Conservation (phyloP, 2,888 invertebrate species). For the Polyommatus icarus region DNA sequence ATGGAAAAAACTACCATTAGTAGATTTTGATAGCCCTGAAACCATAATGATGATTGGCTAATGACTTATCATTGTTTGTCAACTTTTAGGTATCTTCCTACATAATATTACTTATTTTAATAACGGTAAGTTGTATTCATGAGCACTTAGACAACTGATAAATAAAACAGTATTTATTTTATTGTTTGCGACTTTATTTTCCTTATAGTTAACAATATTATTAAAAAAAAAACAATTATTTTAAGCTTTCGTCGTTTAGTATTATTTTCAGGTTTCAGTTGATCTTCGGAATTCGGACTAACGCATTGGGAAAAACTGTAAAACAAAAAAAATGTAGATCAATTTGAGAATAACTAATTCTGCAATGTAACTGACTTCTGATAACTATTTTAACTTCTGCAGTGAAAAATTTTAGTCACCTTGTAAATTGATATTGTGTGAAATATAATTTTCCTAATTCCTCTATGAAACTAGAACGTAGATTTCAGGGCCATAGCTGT, state of each 20-base stretch:
- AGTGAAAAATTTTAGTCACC: too few species aligned
- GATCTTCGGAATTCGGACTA: not conserved
- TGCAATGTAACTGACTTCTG: too few species aligned
- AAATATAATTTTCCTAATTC: too few species aligned
- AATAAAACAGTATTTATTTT: not conserved
- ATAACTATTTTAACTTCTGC: too few species aligned
- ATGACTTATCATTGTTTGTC: not conserved
- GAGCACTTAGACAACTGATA: not conserved
- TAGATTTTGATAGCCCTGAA: slow-evolving; percentile 3
- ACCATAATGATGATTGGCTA: not conserved
- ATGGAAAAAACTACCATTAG: not conserved
- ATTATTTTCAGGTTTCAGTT: not conserved
- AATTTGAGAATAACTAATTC: too few species aligned
- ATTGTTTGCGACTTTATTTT: not conserved
- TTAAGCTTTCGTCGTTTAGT: not conserved
- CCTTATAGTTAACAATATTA: not conserved
- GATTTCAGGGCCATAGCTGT: too few species aligned
- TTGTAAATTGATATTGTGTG: too few species aligned
- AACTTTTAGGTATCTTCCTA: not conserved
- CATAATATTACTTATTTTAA: not conserved
- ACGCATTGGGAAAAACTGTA: slow-evolving; percentile 18
- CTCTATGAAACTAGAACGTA: too few species aligned
- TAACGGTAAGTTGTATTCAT: not conserved
- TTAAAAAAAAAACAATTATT: not conserved
- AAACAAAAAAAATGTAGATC: not conserved